Base-by-base conservation (phyloP, 2,888 invertebrate species). In the Liodrosophila aerea region DNA sequence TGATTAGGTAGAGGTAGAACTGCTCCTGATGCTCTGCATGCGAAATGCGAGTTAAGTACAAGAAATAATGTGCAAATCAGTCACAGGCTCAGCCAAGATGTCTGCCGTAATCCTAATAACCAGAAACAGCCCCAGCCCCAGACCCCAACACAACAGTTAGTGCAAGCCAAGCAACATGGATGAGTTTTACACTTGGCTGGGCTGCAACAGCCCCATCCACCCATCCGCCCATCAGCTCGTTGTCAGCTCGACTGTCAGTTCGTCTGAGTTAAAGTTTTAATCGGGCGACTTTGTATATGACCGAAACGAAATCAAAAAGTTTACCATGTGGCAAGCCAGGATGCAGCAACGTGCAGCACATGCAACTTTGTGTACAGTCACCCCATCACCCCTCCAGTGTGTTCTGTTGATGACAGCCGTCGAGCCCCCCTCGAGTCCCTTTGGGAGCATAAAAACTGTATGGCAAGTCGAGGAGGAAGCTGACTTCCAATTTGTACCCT, bases 1-100 rank as follows among this genome's bases (percentile, higher is more conserved):
- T 93, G 71, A 95, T 94, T 88, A 96, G 92, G 92, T 96, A 96
- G 56, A 96, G 92, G 90, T 96, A 95, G 89, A 96, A 93, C 75
- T 95, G 88, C 63, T 90, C 89, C 75, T 90, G 89, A 64, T 90
- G 88, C 61, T 90, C 90, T 90, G 85, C 16, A 37, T 45, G 27
- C 27, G 11, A 18, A 51, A 68, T 7, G 36, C 22, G 22, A 41
- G 37, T 22, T 22, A 50, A 49, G 27, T 22, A 59, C 2, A 40
- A 22, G 39, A 50, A 39, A 54, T 34, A 46, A 36, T 49, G 50
- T 62, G 44, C 33, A 64, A 70, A 51, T 70, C 51, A 64, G 58
- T 64, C 34, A 40, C 7, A 12, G 30, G 16, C 22, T 22, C 22
- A 22, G 16, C 22, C 33, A 12, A 18, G 29, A 9, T 8, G 31